phyloP scores from a whole-genome alignment of 2,113 vertebrate genomes.

The Mus pahari region DNA sequence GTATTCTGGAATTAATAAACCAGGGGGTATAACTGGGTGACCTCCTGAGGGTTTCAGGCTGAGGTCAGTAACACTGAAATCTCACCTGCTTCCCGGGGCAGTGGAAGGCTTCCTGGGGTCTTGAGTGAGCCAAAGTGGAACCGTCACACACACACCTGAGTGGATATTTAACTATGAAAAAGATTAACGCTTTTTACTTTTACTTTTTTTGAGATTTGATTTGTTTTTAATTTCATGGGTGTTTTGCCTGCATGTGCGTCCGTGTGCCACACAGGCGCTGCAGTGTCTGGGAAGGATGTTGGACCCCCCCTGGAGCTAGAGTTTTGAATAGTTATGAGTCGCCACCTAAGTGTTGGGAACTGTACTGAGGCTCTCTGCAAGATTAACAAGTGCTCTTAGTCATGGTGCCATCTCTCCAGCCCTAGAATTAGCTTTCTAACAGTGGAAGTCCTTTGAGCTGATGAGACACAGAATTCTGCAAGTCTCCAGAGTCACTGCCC shows the following conservation, averaged over 20 bases:
- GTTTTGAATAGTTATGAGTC: not conserved
- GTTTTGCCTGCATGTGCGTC: not conserved
- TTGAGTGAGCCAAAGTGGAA: not conserved
- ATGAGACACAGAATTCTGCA: not conserved
- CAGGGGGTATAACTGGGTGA: not conserved
- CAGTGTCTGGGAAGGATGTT: not conserved
- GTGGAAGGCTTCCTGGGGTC: not conserved
- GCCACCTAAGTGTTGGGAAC: not conserved
- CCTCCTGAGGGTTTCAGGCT: not conserved
- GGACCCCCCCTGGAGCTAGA: not conserved
- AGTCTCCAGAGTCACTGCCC: too few species aligned
- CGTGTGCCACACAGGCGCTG: not conserved
- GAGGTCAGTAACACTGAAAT: not conserved
- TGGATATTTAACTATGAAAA: not conserved
- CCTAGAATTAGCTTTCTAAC: not conserved
- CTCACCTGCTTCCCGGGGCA: not conserved
- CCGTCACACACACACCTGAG: not conserved
- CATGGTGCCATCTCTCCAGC: not conserved
- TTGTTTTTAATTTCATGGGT: not conserved
- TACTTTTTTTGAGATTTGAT: not conserved
- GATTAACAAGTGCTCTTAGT: not conserved
- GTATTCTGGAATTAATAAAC: not conserved
- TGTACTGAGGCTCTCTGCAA: not conserved
- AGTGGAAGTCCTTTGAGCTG: not conserved
- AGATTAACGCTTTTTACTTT: not conserved